Conservation (phyloP, 2,888 invertebrate genomes). For the Lepidochitona cinerea region DNA sequence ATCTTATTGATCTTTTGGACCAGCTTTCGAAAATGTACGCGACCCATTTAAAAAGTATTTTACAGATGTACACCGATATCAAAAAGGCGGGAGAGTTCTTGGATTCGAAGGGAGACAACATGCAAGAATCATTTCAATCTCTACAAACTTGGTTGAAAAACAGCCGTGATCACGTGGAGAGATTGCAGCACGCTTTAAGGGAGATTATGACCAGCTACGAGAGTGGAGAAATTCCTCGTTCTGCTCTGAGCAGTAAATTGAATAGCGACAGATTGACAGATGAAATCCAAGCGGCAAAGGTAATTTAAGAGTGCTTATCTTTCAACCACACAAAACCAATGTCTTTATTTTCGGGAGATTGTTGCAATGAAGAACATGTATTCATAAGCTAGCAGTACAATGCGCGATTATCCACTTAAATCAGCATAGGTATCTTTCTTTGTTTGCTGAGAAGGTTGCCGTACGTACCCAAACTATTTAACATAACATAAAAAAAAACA, state of each 20-base stretch:
- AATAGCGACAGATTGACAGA: neutral
- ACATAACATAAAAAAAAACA: too few species aligned
- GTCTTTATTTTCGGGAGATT: too few species aligned
- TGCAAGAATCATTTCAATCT: neutral
- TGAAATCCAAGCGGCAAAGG: neutral
- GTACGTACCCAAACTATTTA: too few species aligned
- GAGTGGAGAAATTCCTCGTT: neutral
- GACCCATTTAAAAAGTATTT: neutral
- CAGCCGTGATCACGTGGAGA: neutral
- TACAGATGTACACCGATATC: neutral
- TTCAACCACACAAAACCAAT: too few species aligned
- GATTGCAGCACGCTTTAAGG: neutral
- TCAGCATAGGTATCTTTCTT: too few species aligned
- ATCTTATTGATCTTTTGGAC: neutral
- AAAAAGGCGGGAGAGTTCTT: neutral
- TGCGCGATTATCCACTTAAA: too few species aligned
- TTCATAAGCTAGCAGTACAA: too few species aligned
- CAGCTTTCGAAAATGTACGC: neutral
- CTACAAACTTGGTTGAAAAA: neutral
- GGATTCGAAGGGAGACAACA: neutral
- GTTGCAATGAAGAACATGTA: too few species aligned
- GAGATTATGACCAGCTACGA: neutral
- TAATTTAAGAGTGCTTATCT: too few species aligned
- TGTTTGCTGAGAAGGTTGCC: too few species aligned
- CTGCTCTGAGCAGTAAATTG: neutral